A percentile compares a stretch with the other conserved stretches of the same genome.
Conservation (phyloP, 2,888 invertebrate genomes). For the Patella caerulea region DNA sequence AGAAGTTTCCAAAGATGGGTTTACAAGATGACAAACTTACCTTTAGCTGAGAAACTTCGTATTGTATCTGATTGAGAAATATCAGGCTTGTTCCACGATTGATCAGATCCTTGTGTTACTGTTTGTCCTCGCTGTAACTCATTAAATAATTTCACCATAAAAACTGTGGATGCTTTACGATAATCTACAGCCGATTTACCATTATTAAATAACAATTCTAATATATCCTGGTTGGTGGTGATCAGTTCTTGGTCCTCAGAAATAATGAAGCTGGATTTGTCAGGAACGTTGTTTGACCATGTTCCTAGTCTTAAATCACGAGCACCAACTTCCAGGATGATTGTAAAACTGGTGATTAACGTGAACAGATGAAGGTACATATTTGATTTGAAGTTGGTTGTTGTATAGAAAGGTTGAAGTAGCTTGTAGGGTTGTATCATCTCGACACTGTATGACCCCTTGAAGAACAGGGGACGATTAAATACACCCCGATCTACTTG, state of each 20-base stretch:
- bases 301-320: neutral
- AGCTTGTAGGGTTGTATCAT: conserved; percentile 1
- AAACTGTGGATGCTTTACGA: conserved; percentile 70
- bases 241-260: neutral
- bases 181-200: conserved; percentile 34
- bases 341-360: neutral
- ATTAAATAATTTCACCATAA: conserved; percentile 58
- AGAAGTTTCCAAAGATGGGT: too few relatives aligned
- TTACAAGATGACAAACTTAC: conserved; percentile 38
- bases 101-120: conserved; percentile 4
- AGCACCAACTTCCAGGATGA: neutral
- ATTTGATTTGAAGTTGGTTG: neutral
- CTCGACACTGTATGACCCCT: neutral
- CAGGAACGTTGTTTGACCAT: neutral
- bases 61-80: conserved; percentile 53
- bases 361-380: neutral
- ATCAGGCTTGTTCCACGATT: conserved; percentile 14
- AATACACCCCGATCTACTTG: conserved; percentile 2
- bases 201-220: conserved; percentile 37
- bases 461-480: neutral
- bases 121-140: conserved; percentile 39
- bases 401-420: neutral
- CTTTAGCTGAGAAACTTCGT: conserved; percentile 53
- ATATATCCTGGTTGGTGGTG: conserved; percentile 16
- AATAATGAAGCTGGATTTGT: neutral